phyloP scores from a whole-genome alignment of 1,140 invertebrate genomes.

The Ectropis grisescens region DNA sequence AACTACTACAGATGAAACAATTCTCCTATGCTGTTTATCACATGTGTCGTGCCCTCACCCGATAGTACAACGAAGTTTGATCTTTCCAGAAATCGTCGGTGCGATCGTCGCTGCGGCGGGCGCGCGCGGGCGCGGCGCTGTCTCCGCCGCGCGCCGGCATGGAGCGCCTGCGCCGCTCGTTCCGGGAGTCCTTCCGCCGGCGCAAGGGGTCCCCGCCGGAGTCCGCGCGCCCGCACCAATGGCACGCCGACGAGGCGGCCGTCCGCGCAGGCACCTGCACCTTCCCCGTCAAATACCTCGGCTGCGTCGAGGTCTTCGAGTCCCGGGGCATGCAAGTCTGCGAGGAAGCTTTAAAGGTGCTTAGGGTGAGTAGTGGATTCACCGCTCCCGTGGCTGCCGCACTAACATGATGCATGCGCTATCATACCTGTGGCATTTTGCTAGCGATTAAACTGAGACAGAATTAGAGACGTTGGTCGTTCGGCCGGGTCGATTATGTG shows the following conservation, averaged over 20 bases:
- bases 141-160: conserved; percentile 82
- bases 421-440: too few relatives aligned
- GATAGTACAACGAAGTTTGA: too few relatives aligned
- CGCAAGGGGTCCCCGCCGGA: conserved; percentile 87
- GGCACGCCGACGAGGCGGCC: conserved; percentile 97
- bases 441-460: too few relatives aligned
- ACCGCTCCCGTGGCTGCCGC: too few relatives aligned
- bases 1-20: too few relatives aligned
- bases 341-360: conserved; percentile 97
- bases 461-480: too few relatives aligned
- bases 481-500: too few relatives aligned
- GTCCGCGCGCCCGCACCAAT: conserved; percentile 95
- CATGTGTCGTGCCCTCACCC: too few relatives aligned
- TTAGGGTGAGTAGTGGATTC: conserved; percentile 85
- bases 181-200: conserved; percentile 92
- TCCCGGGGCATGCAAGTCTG: conserved; percentile 99
- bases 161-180: conserved; percentile 91
- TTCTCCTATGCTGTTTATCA: too few relatives aligned
- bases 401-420: too few relatives aligned
- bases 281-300: conserved; percentile 98
- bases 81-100: conserved; percentile 69
- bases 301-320: conserved; percentile 99
- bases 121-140: conserved; percentile 77
- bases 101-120: conserved; percentile 69
- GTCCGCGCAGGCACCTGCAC: conserved; percentile 96